A percentile compares a stretch with the other conserved stretches of the same genome.
phyloP scores from a whole-genome alignment of 2,797 vertebrate genomes.

The Typhlichthys eigenmanni region DNA sequence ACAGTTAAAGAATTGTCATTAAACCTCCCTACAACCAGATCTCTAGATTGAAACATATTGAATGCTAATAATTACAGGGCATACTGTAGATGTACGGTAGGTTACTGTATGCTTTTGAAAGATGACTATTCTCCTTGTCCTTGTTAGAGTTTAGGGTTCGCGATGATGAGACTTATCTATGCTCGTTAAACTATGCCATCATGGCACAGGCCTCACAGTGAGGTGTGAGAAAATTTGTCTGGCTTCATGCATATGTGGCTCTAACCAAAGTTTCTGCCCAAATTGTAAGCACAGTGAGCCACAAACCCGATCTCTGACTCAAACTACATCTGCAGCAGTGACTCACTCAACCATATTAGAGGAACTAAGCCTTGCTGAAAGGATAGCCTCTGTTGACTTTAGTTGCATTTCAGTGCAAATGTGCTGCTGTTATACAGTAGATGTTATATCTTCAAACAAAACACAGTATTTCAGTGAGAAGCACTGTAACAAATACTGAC shows the following conservation, averaged over 20 bases:
- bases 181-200: too few relatives aligned
- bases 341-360: slow-evolving; percentile 54
- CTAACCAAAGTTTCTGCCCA: slow-evolving; percentile 28
- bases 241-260: slow-evolving; percentile 57
- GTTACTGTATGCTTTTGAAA: background rate
- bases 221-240: slow-evolving; percentile 35
- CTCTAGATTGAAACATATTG: background rate
- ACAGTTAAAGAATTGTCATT: background rate
- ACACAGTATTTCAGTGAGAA: slow-evolving; percentile 11
- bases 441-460: too few relatives aligned
- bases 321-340: slow-evolving; percentile 56
- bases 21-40: too few relatives aligned
- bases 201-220: too few relatives aligned
- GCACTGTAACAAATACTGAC: slow-evolving; percentile 44
- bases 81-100: background rate
- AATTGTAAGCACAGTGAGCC: slow-evolving; percentile 35
- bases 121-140: background rate
- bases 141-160: background rate
- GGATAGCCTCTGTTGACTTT: background rate
- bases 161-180: background rate
- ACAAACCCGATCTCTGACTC: slow-evolving; percentile 49
- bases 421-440: too few relatives aligned
- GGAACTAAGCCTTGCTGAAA: slow-evolving; percentile 41
- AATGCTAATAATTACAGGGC: background rate
- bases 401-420: background rate